Evolutionary conservation across 2,113 vertebrate genomes (phyloP).

Genomic region (Cyprinodon variegatus): DNA sequence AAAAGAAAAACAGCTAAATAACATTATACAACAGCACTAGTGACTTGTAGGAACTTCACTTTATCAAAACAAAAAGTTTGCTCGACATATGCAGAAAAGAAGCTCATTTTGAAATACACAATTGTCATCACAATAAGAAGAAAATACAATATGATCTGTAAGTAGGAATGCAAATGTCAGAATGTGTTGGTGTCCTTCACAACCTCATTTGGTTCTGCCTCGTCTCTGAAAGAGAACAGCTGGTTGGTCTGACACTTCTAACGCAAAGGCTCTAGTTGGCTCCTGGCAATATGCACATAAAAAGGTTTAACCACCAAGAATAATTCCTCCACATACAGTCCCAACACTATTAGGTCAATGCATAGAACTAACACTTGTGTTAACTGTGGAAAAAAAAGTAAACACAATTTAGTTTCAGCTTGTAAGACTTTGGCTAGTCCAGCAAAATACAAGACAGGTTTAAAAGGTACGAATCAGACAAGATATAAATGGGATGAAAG

Average conservation of each 20-base stretch:
- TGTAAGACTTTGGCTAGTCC: background rate
- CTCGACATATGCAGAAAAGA: conserved; percentile 13
- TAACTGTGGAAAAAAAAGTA: conserved; percentile 16
- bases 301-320: conserved; percentile 5
- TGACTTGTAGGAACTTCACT: conserved; percentile 74
- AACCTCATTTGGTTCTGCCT: conserved; percentile 22
- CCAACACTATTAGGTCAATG: conserved; percentile 27
- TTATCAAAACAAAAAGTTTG: conserved; percentile 54
- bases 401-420: conserved; percentile 1
- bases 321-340: conserved; percentile 6
- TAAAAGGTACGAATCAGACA: conserved; percentile 14
- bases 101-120: conserved; percentile 53
- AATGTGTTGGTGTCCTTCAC: conserved; percentile 10
- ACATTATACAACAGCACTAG: conserved; percentile 65
- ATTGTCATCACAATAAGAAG: conserved; percentile 70
- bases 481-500: background rate
- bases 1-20: conserved; percentile 72
- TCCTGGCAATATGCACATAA: conserved; percentile 37
- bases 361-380: conserved; percentile 49
- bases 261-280: conserved; percentile 49
- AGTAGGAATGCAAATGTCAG: conserved; percentile 41
- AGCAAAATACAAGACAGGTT: conserved; percentile 23
- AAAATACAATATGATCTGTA: conserved; percentile 36
- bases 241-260: conserved; percentile 10
- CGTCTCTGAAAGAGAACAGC: conserved; percentile 16